These are phyloP conservation scores for Perdix hodgsoniae DNA, from an alignment of 2,797 vertebrate genomes.

Conservation along the genomic window DNA sequence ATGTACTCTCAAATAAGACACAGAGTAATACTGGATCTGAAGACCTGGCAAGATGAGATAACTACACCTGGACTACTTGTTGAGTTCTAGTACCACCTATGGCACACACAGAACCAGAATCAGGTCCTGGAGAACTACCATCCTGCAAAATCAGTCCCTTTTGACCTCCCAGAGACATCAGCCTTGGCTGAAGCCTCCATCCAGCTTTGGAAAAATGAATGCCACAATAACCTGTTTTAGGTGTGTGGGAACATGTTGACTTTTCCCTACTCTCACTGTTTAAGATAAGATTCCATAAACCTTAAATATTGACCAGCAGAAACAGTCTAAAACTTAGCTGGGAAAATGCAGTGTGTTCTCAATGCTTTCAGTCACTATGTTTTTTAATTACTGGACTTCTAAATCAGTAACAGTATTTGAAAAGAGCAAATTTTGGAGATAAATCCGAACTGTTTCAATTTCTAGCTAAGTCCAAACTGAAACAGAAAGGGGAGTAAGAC, in stretches of 20 bases:
- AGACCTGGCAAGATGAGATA: background rate
- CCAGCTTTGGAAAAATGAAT: background rate
- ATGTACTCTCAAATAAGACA: accelerated
- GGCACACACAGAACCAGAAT: accelerated
- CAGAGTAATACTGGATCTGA: background rate
- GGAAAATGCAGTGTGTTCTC: background rate
- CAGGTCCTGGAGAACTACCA: background rate
- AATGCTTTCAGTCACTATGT: background rate
- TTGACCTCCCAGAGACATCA: background rate
- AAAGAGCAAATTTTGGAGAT: background rate
- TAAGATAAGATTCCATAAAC: background rate
- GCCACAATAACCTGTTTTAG: background rate
- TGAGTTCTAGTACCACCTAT: background rate
- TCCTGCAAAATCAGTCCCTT: background rate
- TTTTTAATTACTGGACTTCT: background rate
- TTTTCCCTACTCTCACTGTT: background rate
- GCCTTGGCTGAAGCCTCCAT: background rate
- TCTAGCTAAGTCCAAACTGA: background rate
- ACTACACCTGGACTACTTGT: background rate
- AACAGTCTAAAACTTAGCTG: background rate
- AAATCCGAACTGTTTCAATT: background rate
- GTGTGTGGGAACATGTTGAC: background rate
- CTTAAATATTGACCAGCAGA: background rate
- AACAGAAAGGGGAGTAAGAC: background rate
- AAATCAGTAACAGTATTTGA: background rate